Evolutionary conservation across 2,797 vertebrate species (phyloP), one percentile per base, ranked within the genome.

Genomic region (Periparus ater): DNA sequence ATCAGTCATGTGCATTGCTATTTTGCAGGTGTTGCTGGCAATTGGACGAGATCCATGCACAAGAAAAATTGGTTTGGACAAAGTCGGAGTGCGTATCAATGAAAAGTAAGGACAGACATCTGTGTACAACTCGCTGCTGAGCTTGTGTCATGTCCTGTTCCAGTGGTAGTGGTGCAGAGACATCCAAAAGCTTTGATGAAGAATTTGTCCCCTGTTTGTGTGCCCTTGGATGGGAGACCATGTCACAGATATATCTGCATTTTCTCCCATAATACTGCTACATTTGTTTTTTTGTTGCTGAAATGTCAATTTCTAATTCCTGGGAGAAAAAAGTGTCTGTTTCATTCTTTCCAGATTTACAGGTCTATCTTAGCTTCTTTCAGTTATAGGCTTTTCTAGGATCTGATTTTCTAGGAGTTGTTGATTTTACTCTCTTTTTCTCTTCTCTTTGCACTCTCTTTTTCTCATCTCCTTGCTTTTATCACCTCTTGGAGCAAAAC

Each of bases 1-100:
- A 21, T 88, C 30, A 70, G 18, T 90, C 77, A 57, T 3, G 1
- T 50, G 22, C 20, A 14, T 60, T 81, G 42, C 57, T 94, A 19
- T 94, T 97, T 96, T 96, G 71, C 95, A 99, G 98, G 98, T 99
- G 27, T 80, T 99, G 92, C 91, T 99, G 62, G 98, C 98, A 48
- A 96, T 98, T 6, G 98, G 98, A 94, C 98, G 98, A 96, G 98
- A 98, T 73, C 83, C 98, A 17, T 98, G 97, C 89, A 98, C 98
- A 26, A 93, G 96, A 68, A 98, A 93, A 74, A 98, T 98, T 50
- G 98, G 98, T 60, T 97, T 99, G 92, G 98, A 98, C 68, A 96
- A 96, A 5, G 98, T 98, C 4, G 98, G 98, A 47, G 98, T 99
- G 88, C 97, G 93, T 80, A 97, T 98, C 95, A 98, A 98, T 95